These are phyloP conservation scores for Hyperoplus immaculatus DNA, from an alignment of 2,797 vertebrate species.

Conservation along the genomic window DNA sequence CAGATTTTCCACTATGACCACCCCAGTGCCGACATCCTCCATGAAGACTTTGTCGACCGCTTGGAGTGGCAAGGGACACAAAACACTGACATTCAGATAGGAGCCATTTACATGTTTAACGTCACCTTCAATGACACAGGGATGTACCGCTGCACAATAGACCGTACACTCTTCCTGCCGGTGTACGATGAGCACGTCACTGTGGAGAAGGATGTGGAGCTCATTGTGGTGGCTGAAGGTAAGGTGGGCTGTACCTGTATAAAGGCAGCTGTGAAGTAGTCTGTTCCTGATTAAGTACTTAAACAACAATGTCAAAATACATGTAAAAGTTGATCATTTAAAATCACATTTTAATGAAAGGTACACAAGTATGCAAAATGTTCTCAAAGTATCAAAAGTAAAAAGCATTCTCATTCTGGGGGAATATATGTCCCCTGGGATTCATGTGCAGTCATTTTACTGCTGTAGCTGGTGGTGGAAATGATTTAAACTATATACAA, in stretches of 20 bases:
- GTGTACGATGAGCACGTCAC: constrained; percentile 70
- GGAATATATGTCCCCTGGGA: not conserved
- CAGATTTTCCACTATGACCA: constrained; percentile 89
- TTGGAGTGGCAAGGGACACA: constrained; percentile 88
- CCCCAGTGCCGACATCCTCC: constrained; percentile 64
- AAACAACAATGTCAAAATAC: not conserved
- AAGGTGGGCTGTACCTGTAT: constrained; percentile 30
- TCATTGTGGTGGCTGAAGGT: constrained; percentile 89
- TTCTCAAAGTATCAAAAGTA: not conserved
- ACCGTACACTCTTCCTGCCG: constrained; percentile 85
- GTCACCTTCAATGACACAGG: constrained; percentile 90
- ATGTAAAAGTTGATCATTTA: not conserved
- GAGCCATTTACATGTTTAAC: constrained; percentile 87
- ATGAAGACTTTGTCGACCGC: constrained; percentile 82
- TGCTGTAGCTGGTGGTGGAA: not conserved
- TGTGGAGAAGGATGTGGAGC: constrained; percentile 87
- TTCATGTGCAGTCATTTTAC: not conserved
- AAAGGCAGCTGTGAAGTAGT: not conserved
- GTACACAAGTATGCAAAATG: not conserved
- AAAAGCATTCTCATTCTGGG: not conserved
- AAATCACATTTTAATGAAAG: not conserved
- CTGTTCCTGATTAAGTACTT: not conserved
- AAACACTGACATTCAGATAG: constrained; percentile 86
- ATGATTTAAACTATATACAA: no score
- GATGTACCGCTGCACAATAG: constrained; percentile 88